These are phyloP conservation scores for Spodoptera litura DNA, from an alignment of 1,140 invertebrate genomes.

Conservation along the genomic window DNA sequence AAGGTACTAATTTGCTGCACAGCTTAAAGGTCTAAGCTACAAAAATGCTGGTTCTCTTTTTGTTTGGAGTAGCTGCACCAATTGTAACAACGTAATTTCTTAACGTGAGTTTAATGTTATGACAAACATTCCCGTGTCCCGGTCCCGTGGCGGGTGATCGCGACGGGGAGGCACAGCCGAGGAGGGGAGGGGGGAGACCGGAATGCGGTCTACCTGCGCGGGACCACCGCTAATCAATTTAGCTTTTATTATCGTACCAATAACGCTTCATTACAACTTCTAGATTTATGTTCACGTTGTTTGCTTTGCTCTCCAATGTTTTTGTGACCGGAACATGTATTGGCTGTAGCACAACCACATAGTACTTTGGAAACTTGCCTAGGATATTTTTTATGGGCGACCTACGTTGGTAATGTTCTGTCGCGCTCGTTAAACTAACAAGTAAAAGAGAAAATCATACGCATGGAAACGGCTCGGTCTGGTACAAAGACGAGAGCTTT, in stretches of 20 bases:
- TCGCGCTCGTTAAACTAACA: conserved; percentile 50
- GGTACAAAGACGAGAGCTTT: conserved; percentile 41
- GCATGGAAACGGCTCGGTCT: conserved; percentile 42
- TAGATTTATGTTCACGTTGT: conserved; percentile 68
- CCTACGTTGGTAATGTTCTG: conserved; percentile 47
- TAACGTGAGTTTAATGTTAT: conserved; percentile 53
- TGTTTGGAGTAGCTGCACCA: background rate
- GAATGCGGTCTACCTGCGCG: conserved; percentile 83
- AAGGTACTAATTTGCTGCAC: too few species aligned
- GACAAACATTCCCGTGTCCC: conserved; percentile 56
- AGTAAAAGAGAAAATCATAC: conserved; percentile 46
- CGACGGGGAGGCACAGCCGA: conserved; percentile 47
- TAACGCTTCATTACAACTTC: conserved; percentile 80
- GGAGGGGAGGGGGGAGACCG: conserved; percentile 58
- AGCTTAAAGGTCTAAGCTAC: too few species aligned
- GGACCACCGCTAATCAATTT: conserved; percentile 85
- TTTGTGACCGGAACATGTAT: conserved; percentile 57
- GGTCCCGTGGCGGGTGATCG: conserved; percentile 31
- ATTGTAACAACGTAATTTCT: conserved; percentile 39
- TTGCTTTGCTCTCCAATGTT: conserved; percentile 61
- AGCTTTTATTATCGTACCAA: conserved; percentile 83
- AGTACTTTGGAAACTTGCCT: conserved; percentile 55
- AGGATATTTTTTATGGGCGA: conserved; percentile 53
- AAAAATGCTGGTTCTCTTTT: too few species aligned
- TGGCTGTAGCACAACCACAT: conserved; percentile 15